Percentiles rank a stretch among this genome's conserved stretches.
Evolutionary conservation across 2,888 invertebrate genomes (phyloP).

Genomic region (Hemicrepidius hirtus): DNA sequence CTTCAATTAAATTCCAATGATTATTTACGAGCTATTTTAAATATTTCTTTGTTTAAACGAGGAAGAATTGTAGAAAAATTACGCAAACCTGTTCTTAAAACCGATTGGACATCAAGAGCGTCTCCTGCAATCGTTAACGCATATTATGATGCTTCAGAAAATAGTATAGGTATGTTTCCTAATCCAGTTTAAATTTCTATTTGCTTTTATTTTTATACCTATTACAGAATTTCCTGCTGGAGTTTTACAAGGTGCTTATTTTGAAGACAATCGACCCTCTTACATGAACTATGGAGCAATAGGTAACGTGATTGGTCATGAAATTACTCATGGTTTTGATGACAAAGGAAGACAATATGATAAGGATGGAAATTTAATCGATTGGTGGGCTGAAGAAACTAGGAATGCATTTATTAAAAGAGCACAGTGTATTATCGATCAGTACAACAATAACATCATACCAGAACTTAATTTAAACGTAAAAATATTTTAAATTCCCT

Average conservation of each 20-base stretch:
- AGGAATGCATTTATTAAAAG: constrained; percentile 23
- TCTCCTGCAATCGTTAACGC: constrained; percentile 74
- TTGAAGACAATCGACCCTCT: constrained; percentile 86
- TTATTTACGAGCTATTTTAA: constrained; percentile 72
- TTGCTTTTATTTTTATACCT: no score
- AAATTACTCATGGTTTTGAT: constrained; percentile 90
- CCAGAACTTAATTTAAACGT: constrained; percentile 30
- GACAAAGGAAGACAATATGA: constrained; percentile 43
- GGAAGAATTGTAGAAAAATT: constrained; percentile 73
- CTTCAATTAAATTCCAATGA: constrained; percentile 70
- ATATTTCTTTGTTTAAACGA: constrained; percentile 72
- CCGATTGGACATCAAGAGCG: constrained; percentile 74
- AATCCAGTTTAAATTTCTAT: no score
- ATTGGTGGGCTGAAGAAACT: constrained; percentile 43
- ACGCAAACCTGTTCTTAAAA: constrained; percentile 73
- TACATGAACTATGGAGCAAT: constrained; percentile 92
- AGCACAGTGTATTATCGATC: constrained; percentile 40
- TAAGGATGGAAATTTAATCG: constrained; percentile 40
- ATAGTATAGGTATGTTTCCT: constrained; percentile 73
- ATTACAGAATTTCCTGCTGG: constrained; percentile 90
- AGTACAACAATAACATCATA: constrained; percentile 25
- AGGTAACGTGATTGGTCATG: constrained; percentile 90
- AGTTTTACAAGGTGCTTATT: constrained; percentile 88
- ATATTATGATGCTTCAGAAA: constrained; percentile 74
- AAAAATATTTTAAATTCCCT: not conserved